Evolutionary conservation across 2,797 vertebrate species (phyloP), one percentile per base, ranked within the genome.

Genomic region (Brachyrhaphis roseni): DNA sequence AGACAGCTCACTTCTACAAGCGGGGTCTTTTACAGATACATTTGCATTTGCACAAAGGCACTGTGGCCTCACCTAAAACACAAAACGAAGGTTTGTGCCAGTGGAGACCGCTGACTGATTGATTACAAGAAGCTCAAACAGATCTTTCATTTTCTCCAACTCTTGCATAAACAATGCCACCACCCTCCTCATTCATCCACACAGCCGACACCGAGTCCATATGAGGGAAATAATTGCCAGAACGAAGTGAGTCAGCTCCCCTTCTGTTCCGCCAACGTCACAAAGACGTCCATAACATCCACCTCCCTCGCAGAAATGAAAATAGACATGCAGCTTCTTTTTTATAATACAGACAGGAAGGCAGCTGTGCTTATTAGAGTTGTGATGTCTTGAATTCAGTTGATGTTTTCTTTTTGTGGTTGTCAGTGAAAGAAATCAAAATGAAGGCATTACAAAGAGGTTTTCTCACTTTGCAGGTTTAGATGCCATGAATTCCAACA

Each of bases 181-280:
- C 82, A 26, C 82, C 82, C 89, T 82, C 83, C 80, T 76, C 78
- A 5, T 77, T 81, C 84, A 47, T 72, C 68, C 81, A 72, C 78
- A 81, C 84, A 83, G 74, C 79, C 45, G 78, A 90, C 89, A 90
- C 87, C 77, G 72, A 31, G 85, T 78, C 93, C 92, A 92, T 94
- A 93, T 92, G 90, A 92, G 90, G 93, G 78, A 86, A 86, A 66
- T 87, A 89, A 94, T 76, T 83, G 89, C 84, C 90, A 91, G 88
- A 92, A 86, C 80, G 82, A 92, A 90, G 86, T 93, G 93, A 93
- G 91, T 95, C 94, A 94, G 90, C 86, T 85, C 86, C 87, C 90
- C 91, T 86, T 93, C 92, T 93, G 93, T 88, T 92, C 78, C 77
- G 83, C 77, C 83, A 75, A 86, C 93, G 90, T 94, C 94, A 95